These are phyloP conservation scores for Lamellibrachia luymesi DNA, from an alignment of 1,140 invertebrate species.

Conservation along the genomic window DNA sequence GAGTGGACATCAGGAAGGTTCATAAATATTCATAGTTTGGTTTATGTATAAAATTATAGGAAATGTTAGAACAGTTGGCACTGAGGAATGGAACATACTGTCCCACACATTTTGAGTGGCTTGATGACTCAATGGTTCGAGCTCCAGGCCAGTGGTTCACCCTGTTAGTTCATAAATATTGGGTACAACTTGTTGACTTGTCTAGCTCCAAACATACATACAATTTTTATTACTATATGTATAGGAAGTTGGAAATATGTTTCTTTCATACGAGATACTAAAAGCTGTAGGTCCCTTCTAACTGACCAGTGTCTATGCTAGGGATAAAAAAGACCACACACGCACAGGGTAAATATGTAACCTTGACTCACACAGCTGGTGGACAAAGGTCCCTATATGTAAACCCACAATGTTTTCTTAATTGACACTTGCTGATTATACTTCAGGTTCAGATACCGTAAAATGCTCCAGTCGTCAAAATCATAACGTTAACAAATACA, in stretches of 20 bases:
- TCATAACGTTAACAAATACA: neutral
- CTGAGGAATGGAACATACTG: neutral
- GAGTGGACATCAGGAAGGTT: neutral
- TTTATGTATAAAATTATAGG: neutral
- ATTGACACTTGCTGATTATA: no score
- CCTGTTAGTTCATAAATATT: neutral
- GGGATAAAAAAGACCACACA: neutral
- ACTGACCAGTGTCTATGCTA: neutral
- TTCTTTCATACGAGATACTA: neutral
- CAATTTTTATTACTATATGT: neutral
- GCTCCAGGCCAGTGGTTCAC: neutral
- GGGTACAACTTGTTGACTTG: neutral
- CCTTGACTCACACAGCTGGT: neutral
- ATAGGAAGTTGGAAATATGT: neutral
- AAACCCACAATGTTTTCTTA: neutral
- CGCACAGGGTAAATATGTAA: neutral
- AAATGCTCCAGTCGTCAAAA: neutral
- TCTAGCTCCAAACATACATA: neutral
- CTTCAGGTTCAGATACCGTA: neutral
- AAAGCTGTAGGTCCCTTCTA: no score
- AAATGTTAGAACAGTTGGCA: neutral
- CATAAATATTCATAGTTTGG: neutral
- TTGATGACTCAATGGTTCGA: neutral
- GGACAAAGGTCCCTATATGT: neutral
- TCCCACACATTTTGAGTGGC: neutral